Evolutionary conservation across 2,797 vertebrate species (phyloP).

Genomic region (Rhinatrema bivittatum): DNA sequence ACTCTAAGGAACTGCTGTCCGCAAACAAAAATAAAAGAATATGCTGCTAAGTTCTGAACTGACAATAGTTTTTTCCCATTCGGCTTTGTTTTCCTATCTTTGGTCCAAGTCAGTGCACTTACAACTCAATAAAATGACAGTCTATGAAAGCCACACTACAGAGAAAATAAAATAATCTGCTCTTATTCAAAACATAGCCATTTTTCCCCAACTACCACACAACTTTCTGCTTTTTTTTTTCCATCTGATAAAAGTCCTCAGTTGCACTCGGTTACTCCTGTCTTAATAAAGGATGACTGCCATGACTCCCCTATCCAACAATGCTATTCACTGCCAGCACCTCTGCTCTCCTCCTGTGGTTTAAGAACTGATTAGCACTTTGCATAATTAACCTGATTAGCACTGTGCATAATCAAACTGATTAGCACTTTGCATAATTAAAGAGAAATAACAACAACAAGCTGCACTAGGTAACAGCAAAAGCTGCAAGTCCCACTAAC

Average conservation of each 20-base stretch:
- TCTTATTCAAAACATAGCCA: too few species aligned
- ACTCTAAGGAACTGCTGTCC: slow-evolving; percentile 24
- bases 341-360: slow-evolving; percentile 72
- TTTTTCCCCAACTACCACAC: slow-evolving; percentile 39
- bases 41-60: slow-evolving; percentile 31
- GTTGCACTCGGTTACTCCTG: slow-evolving; percentile 47
- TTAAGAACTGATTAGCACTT: slow-evolving; percentile 79
- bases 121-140: slow-evolving; percentile 40
- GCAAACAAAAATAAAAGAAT: slow-evolving; percentile 40
- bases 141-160: slow-evolving; percentile 38
- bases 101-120: slow-evolving; percentile 44
- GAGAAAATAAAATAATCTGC: slow-evolving; percentile 28
- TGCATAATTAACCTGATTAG: slow-evolving; percentile 83
- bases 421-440: slow-evolving; percentile 61
- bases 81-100: slow-evolving; percentile 19
- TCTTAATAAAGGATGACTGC: slow-evolving; percentile 67
- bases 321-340: slow-evolving; percentile 65
- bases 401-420: slow-evolving; percentile 78
- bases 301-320: slow-evolving; percentile 67
- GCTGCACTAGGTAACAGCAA: slow-evolving; percentile 71
- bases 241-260: too few species aligned
- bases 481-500: slow-evolving; percentile 58
- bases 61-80: slow-evolving; percentile 32
- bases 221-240: slow-evolving; percentile 23
- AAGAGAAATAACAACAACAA: slow-evolving; percentile 77